Conservation (phyloP, 1,140 invertebrate genomes). For the Parapsyche elsis region DNA sequence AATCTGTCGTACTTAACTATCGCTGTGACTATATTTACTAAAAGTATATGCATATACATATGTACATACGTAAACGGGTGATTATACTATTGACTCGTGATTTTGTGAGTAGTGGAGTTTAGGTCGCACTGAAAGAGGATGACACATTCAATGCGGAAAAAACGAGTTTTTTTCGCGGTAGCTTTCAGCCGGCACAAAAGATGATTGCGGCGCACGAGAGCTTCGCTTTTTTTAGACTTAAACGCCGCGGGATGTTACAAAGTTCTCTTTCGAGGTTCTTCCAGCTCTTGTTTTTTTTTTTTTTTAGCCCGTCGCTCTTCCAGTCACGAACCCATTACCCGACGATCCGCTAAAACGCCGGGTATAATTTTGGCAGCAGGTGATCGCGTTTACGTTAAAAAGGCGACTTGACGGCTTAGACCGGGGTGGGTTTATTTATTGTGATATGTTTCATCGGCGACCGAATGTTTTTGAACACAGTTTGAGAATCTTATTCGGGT, state of each 20-base stretch:
- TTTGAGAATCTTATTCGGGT: no score
- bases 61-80: no score
- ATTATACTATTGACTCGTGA: no score
- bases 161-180: no score
- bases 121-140: no score
- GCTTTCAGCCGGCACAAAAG: no score
- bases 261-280: background rate
- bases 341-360: conserved; percentile 7
- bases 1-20: no score
- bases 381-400: conserved; percentile 27
- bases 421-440: conserved; percentile 15
- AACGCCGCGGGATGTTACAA: conserved; percentile 3
- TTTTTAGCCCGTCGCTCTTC: background rate
- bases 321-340: background rate
- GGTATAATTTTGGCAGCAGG: conserved; percentile 45
- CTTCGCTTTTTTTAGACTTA: background rate
- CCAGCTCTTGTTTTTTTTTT: background rate
- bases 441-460: background rate
- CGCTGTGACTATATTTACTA: no score
- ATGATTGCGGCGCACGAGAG: background rate
- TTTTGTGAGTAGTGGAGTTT: no score
- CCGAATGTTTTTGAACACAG: no score
- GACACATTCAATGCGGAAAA: no score
- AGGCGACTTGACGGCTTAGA: conserved; percentile 28
- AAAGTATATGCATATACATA: no score